A percentile compares a stretch with the other conserved stretches of the same genome.
Evolutionary conservation across 1,140 invertebrate genomes (phyloP).

Genomic region (Drosophila yakuba): DNA sequence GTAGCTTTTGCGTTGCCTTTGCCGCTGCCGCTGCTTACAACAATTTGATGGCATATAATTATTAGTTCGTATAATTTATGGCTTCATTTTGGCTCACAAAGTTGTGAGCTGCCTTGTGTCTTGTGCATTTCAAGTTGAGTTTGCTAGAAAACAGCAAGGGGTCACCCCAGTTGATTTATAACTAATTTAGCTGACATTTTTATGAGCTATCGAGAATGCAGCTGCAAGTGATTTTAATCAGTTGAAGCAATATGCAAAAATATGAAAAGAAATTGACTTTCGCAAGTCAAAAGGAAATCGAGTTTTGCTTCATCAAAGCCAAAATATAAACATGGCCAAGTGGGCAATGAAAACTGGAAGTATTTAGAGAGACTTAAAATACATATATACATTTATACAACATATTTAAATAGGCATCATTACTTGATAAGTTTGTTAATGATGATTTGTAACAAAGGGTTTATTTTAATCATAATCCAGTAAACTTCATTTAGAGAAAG

Average conservation of each 20-base stretch:
- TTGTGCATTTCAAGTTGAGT: conserved; percentile 42
- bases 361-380: not conserved
- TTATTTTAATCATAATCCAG: too few relatives aligned
- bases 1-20: conserved; percentile 13
- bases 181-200: conserved; percentile 73
- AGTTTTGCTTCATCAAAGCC: conserved; percentile 29
- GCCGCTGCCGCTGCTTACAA: conserved; percentile 61
- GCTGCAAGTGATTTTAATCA: conserved; percentile 53
- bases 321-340: conserved; percentile 6
- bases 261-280: conserved; percentile 30
- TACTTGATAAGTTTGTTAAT: too few relatives aligned
- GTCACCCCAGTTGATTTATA: conserved; percentile 63
- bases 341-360: conserved; percentile 9
- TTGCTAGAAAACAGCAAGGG: not conserved
- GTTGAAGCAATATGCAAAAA: conserved; percentile 46
- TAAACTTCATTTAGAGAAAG: too few relatives aligned
- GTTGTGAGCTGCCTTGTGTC: conserved; percentile 55
- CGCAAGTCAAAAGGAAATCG: conserved; percentile 36
- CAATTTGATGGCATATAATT: conserved; percentile 81
- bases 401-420: not conserved
- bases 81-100: conserved; percentile 74
- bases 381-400: not conserved
- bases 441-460: too few relatives aligned
- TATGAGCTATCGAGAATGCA: conserved; percentile 57
- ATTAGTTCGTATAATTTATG: conserved; percentile 83